Evolutionary conservation across 1,140 invertebrate species (phyloP).

Genomic region (Monomorium pharaonis): DNA sequence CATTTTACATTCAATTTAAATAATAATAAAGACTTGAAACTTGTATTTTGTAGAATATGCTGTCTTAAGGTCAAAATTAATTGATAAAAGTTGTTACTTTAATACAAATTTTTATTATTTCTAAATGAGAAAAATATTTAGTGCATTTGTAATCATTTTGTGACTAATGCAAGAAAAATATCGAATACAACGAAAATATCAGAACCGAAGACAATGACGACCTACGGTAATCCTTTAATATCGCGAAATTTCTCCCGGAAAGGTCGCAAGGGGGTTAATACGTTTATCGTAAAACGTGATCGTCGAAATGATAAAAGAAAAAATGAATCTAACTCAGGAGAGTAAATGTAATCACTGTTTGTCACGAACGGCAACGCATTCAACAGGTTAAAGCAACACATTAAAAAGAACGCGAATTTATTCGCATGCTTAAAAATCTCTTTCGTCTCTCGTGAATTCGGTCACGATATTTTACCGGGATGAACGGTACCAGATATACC

Average conservation of each 20-base stretch:
- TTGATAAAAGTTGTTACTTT: neutral
- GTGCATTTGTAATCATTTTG: neutral
- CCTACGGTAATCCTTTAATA: neutral
- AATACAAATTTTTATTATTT: neutral
- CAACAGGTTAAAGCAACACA: conserved; percentile 80
- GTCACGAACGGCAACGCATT: conserved; percentile 80
- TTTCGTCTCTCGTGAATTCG: conserved; percentile 38
- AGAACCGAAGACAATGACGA: neutral
- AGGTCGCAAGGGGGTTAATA: conserved; percentile 41
- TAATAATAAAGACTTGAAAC: neutral
- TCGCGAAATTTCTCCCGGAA: neutral
- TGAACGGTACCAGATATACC: conserved; percentile 13
- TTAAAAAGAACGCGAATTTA: conserved; percentile 78
- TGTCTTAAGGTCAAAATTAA: neutral
- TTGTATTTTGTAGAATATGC: neutral
- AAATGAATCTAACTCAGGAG: conserved; percentile 67
- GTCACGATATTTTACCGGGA: conserved; percentile 39
- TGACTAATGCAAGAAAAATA: neutral
- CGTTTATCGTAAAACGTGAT: conserved; percentile 69
- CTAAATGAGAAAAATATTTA: neutral
- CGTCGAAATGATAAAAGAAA: conserved; percentile 66
- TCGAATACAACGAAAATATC: neutral
- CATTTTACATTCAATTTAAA: conserved; percentile 5
- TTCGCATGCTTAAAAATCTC: conserved; percentile 75
- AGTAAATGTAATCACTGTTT: conserved; percentile 81